These are phyloP conservation scores for Ailuropoda melanoleuca DNA, from an alignment of 2,113 vertebrate species.

Conservation along the genomic window DNA sequence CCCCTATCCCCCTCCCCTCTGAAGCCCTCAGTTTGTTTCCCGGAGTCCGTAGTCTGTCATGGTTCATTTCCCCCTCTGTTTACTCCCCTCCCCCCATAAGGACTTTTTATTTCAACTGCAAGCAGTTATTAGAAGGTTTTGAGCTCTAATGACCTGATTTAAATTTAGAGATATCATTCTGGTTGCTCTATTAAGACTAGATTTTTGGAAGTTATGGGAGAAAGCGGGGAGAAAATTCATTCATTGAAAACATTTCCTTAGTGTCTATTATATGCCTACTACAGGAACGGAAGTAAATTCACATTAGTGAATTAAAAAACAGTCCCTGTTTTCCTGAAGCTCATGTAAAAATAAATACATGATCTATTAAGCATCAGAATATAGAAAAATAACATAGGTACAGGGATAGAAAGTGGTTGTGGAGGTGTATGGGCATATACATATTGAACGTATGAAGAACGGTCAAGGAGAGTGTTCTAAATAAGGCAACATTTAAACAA, in stretches of 20 bases:
- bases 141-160: background rate
- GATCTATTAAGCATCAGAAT: background rate
- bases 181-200: background rate
- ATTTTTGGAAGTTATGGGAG: background rate
- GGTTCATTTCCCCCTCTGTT: too few species aligned
- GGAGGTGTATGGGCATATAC: background rate
- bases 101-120: background rate
- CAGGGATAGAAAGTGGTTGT: background rate
- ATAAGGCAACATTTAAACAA: background rate
- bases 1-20: too few species aligned
- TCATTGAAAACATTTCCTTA: background rate
- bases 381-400: background rate
- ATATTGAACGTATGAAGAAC: background rate
- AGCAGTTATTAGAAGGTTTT: background rate
- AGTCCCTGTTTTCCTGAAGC: background rate
- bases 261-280: background rate
- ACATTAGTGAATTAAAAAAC: background rate
- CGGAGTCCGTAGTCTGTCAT: too few species aligned
- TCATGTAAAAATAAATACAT: background rate
- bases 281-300: background rate
- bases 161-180: background rate
- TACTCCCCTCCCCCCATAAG: background rate
- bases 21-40: too few species aligned
- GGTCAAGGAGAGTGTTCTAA: background rate
- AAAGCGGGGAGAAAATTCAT: background rate